Base-by-base conservation (phyloP, 1,140 invertebrate genomes). In the Calliopsis andreniformis region DNA sequence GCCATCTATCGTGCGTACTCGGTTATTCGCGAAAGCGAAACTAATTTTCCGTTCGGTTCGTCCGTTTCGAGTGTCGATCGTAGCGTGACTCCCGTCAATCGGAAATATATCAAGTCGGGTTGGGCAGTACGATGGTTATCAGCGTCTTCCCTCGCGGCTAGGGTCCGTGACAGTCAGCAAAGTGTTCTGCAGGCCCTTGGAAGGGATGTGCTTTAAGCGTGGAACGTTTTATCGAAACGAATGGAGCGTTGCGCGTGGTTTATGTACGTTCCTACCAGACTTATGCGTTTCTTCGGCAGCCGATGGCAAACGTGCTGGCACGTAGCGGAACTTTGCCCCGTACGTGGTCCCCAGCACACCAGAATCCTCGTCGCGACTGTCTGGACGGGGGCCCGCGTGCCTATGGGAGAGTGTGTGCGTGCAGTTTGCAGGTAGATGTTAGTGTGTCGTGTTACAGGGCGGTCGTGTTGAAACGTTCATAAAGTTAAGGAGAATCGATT, bases 291-390 rank as follows among this genome's bases (percentile, higher is more conserved):
- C 78, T 81, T 84, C 55, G 64, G 35, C 66, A 39, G 51, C 16
- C 71, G 68, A 73, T 55, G 61, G 59, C 32, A 25, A 80, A 73
- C 72, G 84, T 73, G 84, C 72, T 47, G 76, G 73, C 83, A 86
- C 68, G 76, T 86, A 86, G 83, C 83, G 77, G 83, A 82, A 85
- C 83, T 85, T 85, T 85, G 83, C 77, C 77, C 83, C 61, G 58
- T 68, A 83, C 67, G 75, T 78, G 69, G 66, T 64, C 67, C 49
- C 45, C 64, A n/a, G 8, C 25, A 3, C 55, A 25, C 23, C 23
- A 63, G 30, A 32, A 70, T 51, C 76, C 56, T 62, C 61, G 32
- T 12, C 23, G 30, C 25, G 67, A 81, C 58, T 71, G 61, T 64
- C 72, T n/a, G 28, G 23, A 51, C 72, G 42, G 25, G 32, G 30